These are phyloP conservation scores for Gopherus flavomarginatus DNA, from an alignment of 2,113 vertebrate genomes.

Conservation along the genomic window DNA sequence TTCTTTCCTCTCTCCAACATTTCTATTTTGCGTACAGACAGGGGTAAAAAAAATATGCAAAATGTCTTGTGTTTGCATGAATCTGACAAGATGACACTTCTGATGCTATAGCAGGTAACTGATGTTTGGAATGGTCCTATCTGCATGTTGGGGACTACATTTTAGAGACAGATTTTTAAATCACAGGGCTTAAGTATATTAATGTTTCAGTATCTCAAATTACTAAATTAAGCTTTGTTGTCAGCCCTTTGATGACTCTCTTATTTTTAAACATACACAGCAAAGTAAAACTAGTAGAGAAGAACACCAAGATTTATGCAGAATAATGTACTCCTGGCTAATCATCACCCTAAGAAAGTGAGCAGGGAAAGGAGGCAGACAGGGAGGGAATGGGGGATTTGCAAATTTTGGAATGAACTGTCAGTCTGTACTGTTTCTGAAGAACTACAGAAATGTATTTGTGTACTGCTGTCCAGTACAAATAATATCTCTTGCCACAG, in stretches of 20 bases:
- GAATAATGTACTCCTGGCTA: not conserved
- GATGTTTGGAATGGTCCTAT: not conserved
- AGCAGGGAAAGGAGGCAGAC: not conserved
- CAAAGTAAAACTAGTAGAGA: not conserved
- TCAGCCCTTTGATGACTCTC: not conserved
- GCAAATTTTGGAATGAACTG: not conserved
- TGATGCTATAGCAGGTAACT: not conserved
- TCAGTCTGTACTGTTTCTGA: not conserved
- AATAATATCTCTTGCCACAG: constrained; percentile 7
- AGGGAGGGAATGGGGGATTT: not conserved
- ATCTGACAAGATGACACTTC: too few species aligned
- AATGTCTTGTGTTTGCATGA: not conserved
- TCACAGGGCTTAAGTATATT: not conserved
- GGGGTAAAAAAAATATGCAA: not conserved
- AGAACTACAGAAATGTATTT: not conserved
- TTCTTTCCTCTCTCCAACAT: not conserved
- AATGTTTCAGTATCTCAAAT: not conserved
- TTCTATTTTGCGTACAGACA: not conserved
- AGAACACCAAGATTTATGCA: not conserved
- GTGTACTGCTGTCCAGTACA: not conserved
- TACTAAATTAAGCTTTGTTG: not conserved
- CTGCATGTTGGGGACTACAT: not conserved
- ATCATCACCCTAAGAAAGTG: not conserved
- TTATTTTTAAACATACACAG: not conserved
- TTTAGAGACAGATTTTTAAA: not conserved